Conservation (phyloP, 2,888 invertebrate species). For the Microctonus aethiopoides region DNA sequence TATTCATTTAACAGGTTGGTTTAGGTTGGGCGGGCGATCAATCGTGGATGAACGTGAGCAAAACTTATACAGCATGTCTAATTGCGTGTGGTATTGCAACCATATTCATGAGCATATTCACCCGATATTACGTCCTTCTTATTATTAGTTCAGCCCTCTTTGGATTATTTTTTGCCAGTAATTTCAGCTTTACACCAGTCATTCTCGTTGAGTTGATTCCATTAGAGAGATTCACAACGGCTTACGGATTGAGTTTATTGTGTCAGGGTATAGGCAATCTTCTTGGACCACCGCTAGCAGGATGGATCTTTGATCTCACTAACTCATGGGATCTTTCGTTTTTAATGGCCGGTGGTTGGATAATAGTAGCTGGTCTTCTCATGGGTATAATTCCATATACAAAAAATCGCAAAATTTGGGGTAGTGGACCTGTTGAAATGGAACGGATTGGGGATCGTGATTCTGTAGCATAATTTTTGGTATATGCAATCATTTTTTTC, state of each 20-base stretch:
- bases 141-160: constrained; percentile 74
- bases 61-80: constrained; percentile 85
- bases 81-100: constrained; percentile 75
- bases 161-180: constrained; percentile 91
- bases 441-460: constrained; percentile 61
- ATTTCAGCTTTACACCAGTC: constrained; percentile 90
- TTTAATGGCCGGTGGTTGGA: constrained; percentile 84
- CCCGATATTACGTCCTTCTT: constrained; percentile 69
- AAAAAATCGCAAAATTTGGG: constrained; percentile 74
- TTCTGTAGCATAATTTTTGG: constrained; percentile 6
- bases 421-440: constrained; percentile 69
- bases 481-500: not conserved
- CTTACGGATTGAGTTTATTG: constrained; percentile 89
- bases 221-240: constrained; percentile 90
- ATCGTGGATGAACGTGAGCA: constrained; percentile 82
- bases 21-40: constrained; percentile 92
- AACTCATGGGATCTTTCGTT: constrained; percentile 82
- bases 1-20: constrained; percentile 71
- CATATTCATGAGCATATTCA: constrained; percentile 72
- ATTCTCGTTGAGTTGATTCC: constrained; percentile 90
- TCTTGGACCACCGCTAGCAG: constrained; percentile 91
- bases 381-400: constrained; percentile 76
- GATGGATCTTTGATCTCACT: constrained; percentile 78
- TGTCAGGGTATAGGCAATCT: constrained; percentile 94
- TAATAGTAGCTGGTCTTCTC: constrained; percentile 80